Percentiles rank a stretch among this genome's conserved stretches.
phyloP scores from a whole-genome alignment of 64 coral and sea anemone genomes.

The Cladopsammia gracilis region DNA sequence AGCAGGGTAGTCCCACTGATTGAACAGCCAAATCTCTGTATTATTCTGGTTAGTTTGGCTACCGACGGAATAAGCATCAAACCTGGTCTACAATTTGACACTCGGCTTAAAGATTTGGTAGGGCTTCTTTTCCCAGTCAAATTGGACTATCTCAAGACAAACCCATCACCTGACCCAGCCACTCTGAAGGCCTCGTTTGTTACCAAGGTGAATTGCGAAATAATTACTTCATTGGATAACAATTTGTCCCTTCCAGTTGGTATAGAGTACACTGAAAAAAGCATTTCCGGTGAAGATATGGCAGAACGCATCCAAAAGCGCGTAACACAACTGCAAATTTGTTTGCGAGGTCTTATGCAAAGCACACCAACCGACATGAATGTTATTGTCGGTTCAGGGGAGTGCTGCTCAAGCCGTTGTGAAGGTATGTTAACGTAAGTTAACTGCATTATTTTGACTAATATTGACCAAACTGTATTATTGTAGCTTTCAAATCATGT shows the following conservation, averaged over 20 bases:
- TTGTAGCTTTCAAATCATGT: not conserved
- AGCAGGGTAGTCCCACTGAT: conserved; percentile 23
- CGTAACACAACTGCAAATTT: not conserved
- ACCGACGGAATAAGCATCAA: conserved; percentile 47
- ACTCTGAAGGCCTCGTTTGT: not conserved
- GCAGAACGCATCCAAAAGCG: not conserved
- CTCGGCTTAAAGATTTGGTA: not conserved
- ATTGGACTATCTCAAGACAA: not conserved
- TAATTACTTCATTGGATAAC: not conserved
- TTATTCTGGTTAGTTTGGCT: conserved; percentile 33
- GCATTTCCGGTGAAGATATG: not conserved
- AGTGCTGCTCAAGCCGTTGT: not conserved
- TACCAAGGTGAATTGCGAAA: not conserved
- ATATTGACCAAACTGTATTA: conserved; percentile 10
- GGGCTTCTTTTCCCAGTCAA: not conserved
- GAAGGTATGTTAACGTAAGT: not conserved
- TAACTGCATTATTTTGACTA: not conserved
- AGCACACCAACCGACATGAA: not conserved
- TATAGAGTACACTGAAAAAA: not conserved
- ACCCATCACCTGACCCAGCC: not conserved
- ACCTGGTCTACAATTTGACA: conserved; percentile 50
- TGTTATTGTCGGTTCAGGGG: not conserved
- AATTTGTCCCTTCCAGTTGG: not conserved
- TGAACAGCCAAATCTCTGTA: not conserved
- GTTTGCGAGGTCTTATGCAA: not conserved